Conservation (phyloP, 2,113 vertebrate species). For the Chaetodon trifascialis region DNA sequence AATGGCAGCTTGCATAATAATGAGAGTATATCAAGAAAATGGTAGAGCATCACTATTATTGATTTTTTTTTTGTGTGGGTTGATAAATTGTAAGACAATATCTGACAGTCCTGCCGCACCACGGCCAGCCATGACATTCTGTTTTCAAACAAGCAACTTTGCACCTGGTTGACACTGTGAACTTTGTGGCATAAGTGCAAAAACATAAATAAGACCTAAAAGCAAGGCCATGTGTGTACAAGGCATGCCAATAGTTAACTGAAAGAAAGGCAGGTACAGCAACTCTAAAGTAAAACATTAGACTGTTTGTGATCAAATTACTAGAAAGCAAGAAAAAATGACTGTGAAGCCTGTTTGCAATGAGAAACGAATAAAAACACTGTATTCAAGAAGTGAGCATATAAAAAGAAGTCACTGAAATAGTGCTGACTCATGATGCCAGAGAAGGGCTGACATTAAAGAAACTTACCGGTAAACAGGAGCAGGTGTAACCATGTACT, state of each 20-base stretch:
- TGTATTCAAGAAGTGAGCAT: not conserved
- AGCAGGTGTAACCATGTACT: conserved; percentile 90
- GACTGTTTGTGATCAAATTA: not conserved
- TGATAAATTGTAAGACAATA: too few relatives aligned
- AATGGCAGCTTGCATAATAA: not conserved
- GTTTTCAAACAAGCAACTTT: not conserved
- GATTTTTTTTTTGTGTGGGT: not conserved
- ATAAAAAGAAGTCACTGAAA: not conserved
- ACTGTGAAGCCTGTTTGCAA: not conserved
- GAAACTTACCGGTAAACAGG: conserved; percentile 88
- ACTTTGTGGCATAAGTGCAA: not conserved
- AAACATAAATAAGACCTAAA: not conserved
- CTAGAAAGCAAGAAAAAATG: not conserved
- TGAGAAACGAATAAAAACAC: not conserved
- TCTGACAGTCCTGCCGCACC: too few relatives aligned
- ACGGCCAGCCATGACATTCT: too few relatives aligned
- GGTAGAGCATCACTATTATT: not conserved
- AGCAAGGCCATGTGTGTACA: not conserved
- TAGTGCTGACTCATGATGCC: not conserved
- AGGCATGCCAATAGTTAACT: not conserved
- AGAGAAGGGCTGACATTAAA: not conserved
- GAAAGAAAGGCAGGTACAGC: not conserved
- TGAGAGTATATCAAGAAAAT: not conserved
- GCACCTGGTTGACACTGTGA: not conserved
- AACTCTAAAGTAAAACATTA: not conserved